Evolutionary conservation across 1,140 invertebrate species (phyloP), one percentile per base, ranked within the genome.

Genomic region (Caligus rogercresseyi): DNA sequence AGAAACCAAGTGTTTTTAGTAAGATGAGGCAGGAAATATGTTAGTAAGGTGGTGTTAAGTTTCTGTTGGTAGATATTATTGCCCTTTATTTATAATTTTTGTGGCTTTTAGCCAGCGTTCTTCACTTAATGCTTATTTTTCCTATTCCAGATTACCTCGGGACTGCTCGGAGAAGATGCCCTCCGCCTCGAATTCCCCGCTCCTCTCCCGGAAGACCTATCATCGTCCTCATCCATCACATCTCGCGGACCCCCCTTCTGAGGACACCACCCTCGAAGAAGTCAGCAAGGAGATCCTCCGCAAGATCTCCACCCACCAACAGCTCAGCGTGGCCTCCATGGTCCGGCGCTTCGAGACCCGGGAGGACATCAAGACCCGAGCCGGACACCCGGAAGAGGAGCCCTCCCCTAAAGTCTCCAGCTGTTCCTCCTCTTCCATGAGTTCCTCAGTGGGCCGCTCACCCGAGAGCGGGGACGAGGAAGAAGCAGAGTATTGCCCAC

Each of bases 251-350:
- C 18, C 57, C n/a, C 23, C 24, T 25, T n/a, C 57, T 2, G 57
- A 25, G 21, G 24, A 15, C n/a, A 21, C 15, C 14, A 21, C 15
- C 1, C 16, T 51, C 13, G 20, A 20, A 4, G 54, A 56, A 20
- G 54, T 21, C 18, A 60, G 25, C 18, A 31, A 31, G 2, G 57
- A 25, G n/a, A 18, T 24, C 16, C 57, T 25, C 2, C 19, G 54
- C 19, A 56, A 56, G 14, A 56, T 56, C n/a, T 21, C 54, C 7
- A 7, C 7, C 7, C 31, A 43, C n/a, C 54, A 56, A 20, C 54
- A 56, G 54, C 24, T 60, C 16, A 60, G 57, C 19, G 57, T 60
- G 57, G 57, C 57, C 4, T 60, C 57, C 24, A 60, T 60, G 57
- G 57, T 60, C 16, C 57, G 26, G 23, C 24, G 57, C 21, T 60